Base-by-base conservation (phyloP, 2,797 vertebrate species). In the Hypotaenidia philippensis region DNA sequence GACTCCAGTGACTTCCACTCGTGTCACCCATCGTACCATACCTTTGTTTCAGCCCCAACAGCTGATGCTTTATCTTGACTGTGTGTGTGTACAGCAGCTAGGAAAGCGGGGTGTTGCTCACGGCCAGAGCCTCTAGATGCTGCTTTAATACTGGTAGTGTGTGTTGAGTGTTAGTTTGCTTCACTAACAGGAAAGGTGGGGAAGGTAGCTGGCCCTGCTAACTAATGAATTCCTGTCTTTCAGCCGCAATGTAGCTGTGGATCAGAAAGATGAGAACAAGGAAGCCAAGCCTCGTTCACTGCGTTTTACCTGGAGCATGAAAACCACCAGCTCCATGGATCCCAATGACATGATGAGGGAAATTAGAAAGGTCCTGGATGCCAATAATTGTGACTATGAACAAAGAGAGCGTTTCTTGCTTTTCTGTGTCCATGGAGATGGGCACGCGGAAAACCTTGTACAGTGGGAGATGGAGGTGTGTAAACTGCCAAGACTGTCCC, bases 391-490 rank as follows among this genome's bases (percentile, higher is more conserved):
- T 97, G 98, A 98, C 98, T 99, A 99, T 64, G 99, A 99, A 97
- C 99, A 99, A 95, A 97, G 98, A 26, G 99, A 99, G 97, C 97
- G 98, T 90, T 99, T 99, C 98, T 97, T 99, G 94, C 98, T 99
- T 95, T 98, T 99, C 96, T 99, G 99, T 45, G 98, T 98, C 94
- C 98, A 99, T 26, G 99, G 99, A 5, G 99, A 99, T 45, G 98
- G 98, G 82, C 98, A 97, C 0, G 98, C 98, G 0, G 99, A 99
- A 96, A 98, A 97, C 96, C 98, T 99, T 40, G 99, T 99, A 78
- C 98, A 99, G 82, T 99, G 99, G 99, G 99, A 99, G 96, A 99
- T 99, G 99, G 99, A 99, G 97, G 99, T 99, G 93, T 99, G 99
- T 98, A 99, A 99, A 97, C 98, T 99, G 97, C 99, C 99, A 89